Evolutionary conservation across 2,113 vertebrate genomes (phyloP).

Genomic region (Ginglymostoma cirratum): DNA sequence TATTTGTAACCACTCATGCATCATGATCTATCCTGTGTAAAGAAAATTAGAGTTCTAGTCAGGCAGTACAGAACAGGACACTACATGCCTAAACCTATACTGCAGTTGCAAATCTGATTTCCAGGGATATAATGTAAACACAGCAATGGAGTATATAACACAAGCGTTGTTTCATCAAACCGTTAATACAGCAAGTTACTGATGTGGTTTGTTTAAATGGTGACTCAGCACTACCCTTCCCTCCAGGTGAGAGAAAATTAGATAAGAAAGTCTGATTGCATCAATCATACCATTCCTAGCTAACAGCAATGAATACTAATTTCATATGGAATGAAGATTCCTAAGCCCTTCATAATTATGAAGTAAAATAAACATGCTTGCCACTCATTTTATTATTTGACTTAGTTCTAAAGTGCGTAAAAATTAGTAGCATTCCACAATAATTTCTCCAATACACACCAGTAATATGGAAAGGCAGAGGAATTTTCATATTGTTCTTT

Average conservation of each 20-base stretch:
- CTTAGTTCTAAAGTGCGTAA: neutral
- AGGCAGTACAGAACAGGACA: neutral
- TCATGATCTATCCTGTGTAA: neutral
- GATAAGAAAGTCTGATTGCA: no score
- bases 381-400: neutral
- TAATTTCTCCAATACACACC: neutral
- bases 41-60: neutral
- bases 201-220: neutral
- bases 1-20: neutral
- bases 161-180: neutral
- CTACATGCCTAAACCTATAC: neutral
- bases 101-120: no score
- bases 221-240: neutral
- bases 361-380: constrained; percentile 1
- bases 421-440: neutral
- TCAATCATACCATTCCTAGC: neutral
- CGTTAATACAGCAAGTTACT: neutral
- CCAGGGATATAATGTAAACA: neutral
- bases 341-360: neutral
- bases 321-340: neutral
- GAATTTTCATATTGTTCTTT: neutral
- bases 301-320: neutral
- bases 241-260: constrained; percentile 7
- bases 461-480: neutral
- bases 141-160: neutral